phyloP scores from a whole-genome alignment of 2,113 vertebrate genomes.

The Pituophis catenifer region DNA sequence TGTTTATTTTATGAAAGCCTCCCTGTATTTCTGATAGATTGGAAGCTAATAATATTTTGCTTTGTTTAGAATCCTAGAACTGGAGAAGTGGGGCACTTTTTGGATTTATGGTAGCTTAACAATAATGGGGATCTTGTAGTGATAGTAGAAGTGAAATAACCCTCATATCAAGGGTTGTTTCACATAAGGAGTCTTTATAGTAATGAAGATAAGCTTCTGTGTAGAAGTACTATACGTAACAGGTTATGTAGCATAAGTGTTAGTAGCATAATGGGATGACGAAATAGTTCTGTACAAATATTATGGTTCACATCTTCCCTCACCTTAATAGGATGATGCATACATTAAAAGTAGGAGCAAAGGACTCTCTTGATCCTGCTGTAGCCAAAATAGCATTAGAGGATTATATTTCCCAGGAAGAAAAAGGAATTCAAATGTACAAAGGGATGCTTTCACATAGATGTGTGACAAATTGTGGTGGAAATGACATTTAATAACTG shows the following conservation, averaged over 20 bases:
- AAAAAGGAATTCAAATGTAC: neutral
- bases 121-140: neutral
- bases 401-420: neutral
- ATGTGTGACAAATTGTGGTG: neutral
- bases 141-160: neutral
- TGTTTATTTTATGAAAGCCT: neutral
- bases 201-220: neutral
- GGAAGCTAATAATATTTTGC: neutral
- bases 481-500: neutral
- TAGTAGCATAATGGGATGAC: neutral
- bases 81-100: neutral
- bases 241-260: too few species aligned
- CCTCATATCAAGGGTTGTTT: neutral
- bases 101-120: neutral
- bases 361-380: neutral
- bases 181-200: neutral
- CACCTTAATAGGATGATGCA: neutral
- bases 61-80: neutral
- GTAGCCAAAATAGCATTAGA: neutral
- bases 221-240: neutral
- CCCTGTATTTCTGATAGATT: neutral
- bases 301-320: neutral
- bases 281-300: neutral
- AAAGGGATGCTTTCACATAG: neutral
- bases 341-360: neutral